Base-by-base conservation (phyloP, 2,888 invertebrate species). In the Fabriciana adippe region DNA sequence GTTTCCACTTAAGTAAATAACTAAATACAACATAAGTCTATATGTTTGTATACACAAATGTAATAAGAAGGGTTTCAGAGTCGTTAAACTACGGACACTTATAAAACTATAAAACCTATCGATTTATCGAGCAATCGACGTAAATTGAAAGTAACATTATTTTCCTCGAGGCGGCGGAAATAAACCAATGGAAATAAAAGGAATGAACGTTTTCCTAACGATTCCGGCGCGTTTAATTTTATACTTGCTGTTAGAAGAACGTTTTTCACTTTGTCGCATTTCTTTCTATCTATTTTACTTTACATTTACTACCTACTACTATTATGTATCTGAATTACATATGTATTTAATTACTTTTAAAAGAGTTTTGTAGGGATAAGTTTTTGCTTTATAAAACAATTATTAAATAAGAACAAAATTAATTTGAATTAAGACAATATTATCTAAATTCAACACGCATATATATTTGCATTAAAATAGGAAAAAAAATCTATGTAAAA, bases 151-250 rank as follows among this genome's bases (percentile, higher is more conserved):
- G 45, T 68, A 64, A 55, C 61, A 54, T 67, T 50, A 67, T 67
- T 67, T 57, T 62, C 61, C 48, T 55, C 61, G 51, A 50, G 18
- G 67, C 59, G 57, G 56, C 56, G 71, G 66, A 71, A 69, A 65
- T 53, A 68, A 65, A 64, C 67, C 68, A 64, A 65, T 66, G 51
- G 60, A 66, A 72, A 66, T 66, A 68, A 72, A 66, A 61, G 64
- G 41, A 50, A 51, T 53, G 50, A 62, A 57, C 66, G 69, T 69
- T 68, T 68, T 65, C 64, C 64, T 59, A 59, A 48, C 67, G 59
- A 61, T 66, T 62, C 60, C 63, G 65, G 66, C 66, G 54, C 71
- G 66, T 71, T 71, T 69, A 71, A 71, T 71, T 69, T 70, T 65
- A 71, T 67, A 56, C 18, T 26, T 47, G 47, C 56, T 67, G 54